Percentiles rank a stretch among this genome's conserved stretches.
Conservation (phyloP, 2,797 vertebrate species). For the Anguilla megastoma region DNA sequence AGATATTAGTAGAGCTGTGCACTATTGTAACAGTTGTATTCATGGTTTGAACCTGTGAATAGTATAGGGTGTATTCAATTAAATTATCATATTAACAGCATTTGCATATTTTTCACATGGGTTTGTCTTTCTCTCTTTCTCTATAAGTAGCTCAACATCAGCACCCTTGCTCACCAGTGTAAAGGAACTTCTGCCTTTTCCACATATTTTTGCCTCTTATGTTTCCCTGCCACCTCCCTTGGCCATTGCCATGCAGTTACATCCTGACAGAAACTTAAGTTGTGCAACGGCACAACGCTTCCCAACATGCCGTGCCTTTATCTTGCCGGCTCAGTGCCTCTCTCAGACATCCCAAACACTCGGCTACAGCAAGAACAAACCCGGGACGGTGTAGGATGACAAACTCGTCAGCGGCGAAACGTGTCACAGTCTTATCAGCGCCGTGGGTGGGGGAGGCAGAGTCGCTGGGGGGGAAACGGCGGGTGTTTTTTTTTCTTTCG, state of each 20-base stretch:
- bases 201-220: not conserved
- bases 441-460: conserved; percentile 19
- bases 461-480: not conserved
- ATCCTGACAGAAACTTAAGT: not conserved
- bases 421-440: conserved; percentile 5
- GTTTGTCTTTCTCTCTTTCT: not conserved
- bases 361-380: conserved; percentile 15
- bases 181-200: not conserved
- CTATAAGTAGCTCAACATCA: not conserved
- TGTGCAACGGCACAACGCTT: not conserved
- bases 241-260: not conserved
- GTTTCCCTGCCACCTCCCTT: not conserved
- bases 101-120: not conserved
- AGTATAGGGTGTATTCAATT: not conserved
- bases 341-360: conserved; percentile 6
- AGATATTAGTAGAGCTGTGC: too few relatives aligned
- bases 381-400: conserved; percentile 23
- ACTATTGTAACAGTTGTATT: too few relatives aligned
- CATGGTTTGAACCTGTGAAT: too few relatives aligned
- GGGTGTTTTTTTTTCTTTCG: not conserved
- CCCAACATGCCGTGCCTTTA: conserved; percentile 1
- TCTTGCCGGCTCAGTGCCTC: conserved; percentile 9
- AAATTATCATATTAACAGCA: not conserved
- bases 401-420: conserved; percentile 10
- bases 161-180: not conserved